Percentiles rank a stretch among this genome's conserved stretches.
Conservation (phyloP, 2,888 invertebrate genomes). For the Hemaris fuciformis region DNA sequence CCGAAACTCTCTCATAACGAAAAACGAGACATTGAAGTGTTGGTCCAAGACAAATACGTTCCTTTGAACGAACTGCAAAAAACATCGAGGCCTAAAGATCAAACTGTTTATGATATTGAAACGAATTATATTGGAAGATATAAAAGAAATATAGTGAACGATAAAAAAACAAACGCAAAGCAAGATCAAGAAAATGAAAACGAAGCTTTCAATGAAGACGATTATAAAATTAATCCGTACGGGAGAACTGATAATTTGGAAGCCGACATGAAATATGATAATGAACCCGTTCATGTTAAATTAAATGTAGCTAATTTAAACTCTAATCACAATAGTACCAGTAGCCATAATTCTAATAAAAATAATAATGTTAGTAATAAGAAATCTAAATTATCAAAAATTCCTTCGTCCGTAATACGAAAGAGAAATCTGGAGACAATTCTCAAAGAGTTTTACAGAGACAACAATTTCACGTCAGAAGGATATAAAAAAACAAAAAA, state of each 20-base stretch:
- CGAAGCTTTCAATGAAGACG: neutral
- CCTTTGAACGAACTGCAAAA: conserved; percentile 39
- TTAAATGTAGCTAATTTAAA: neutral
- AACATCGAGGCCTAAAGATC: neutral
- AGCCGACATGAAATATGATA: neutral
- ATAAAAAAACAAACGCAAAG: neutral
- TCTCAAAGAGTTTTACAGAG: conserved; percentile 1
- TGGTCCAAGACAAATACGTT: conserved; percentile 45
- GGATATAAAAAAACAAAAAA: neutral
- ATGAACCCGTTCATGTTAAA: neutral
- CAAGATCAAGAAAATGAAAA: neutral
- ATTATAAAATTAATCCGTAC: neutral
- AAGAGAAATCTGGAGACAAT: conserved; percentile 5
- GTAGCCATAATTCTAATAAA: neutral
- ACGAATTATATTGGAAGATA: conserved; percentile 24
- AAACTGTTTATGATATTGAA: neutral
- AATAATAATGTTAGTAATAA: neutral
- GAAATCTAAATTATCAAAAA: neutral
- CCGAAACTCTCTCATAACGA: conserved; percentile 47
- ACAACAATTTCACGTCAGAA: neutral
- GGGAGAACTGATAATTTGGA: neutral
- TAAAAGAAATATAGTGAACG: conserved; percentile 17
- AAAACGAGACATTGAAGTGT: conserved; percentile 51
- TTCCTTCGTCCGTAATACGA: neutral
- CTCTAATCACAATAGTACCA: neutral